phyloP scores from a whole-genome alignment of 2,113 vertebrate genomes.

The Anser brachyrhynchus region DNA sequence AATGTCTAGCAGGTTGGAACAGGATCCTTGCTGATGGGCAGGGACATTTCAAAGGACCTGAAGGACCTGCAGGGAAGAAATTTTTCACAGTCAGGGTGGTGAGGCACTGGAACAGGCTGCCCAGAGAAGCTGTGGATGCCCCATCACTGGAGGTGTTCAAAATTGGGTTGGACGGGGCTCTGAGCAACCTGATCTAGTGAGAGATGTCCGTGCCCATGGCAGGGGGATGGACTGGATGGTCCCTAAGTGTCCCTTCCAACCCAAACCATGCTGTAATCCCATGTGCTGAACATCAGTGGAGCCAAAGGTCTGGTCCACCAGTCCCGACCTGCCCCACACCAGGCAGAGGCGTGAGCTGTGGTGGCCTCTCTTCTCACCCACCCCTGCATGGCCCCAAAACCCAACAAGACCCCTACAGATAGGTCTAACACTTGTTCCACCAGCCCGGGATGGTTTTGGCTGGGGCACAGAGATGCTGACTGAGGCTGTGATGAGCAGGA shows the following conservation, averaged over 20 bases:
- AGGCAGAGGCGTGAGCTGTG: background rate
- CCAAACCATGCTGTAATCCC: background rate
- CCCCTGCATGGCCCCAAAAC: background rate
- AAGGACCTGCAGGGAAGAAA: background rate
- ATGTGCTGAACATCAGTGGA: background rate
- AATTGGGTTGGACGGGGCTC: background rate
- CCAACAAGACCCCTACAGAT: rapidly evolving
- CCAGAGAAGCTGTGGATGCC: background rate
- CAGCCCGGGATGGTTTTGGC: background rate
- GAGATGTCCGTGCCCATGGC: background rate
- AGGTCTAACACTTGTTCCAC: rapidly evolving
- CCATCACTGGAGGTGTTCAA: background rate
- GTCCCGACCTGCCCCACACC: background rate
- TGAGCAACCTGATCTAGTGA: background rate
- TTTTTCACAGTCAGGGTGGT: background rate
- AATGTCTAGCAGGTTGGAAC: background rate
- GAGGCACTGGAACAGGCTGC: background rate
- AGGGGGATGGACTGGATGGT: background rate
- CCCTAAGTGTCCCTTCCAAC: background rate
- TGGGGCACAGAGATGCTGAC: background rate
- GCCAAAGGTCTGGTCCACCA: background rate
- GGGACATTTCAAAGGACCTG: background rate
- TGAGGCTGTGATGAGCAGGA: background rate
- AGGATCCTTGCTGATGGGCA: background rate
- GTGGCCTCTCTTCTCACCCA: background rate